Conservation (phyloP, 2,888 invertebrate species). For the Oscheius onirici region DNA sequence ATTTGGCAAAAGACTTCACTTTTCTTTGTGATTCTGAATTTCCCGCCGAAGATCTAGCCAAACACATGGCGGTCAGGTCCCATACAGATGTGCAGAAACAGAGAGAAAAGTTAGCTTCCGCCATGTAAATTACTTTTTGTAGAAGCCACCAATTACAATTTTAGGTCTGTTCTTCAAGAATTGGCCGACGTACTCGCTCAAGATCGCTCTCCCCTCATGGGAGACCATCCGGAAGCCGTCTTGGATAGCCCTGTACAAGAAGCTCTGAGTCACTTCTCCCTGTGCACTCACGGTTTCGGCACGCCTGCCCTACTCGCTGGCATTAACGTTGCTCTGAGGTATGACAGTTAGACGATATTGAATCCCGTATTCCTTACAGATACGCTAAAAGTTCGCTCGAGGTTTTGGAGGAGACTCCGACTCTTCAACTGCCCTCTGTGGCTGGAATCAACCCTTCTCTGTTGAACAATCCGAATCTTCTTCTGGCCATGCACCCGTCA, state of each 20-base stretch:
- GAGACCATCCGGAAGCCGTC: not conserved
- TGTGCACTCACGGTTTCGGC: slow-evolving; percentile 97
- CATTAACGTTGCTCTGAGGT: slow-evolving; percentile 93
- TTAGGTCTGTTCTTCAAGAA: slow-evolving; percentile 90
- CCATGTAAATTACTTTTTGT: slow-evolving; percentile 9
- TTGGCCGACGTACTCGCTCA: slow-evolving; percentile 73
- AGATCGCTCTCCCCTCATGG: slow-evolving; percentile 33
- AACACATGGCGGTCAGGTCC: slow-evolving; percentile 72
- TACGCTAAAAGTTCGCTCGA: slow-evolving; percentile 11
- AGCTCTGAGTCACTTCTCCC: slow-evolving; percentile 79
- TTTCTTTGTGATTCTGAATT: slow-evolving; percentile 99
- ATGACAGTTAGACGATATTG: slow-evolving; percentile 71
- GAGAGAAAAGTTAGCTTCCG: slow-evolving; percentile 5
- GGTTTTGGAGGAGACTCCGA: slow-evolving; percentile 11
- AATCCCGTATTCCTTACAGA: not conserved
- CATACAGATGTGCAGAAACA: slow-evolving; percentile 5
- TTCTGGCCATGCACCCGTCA: slow-evolving; percentile 8
- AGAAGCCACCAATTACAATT: slow-evolving; percentile 25
- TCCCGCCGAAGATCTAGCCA: slow-evolving; percentile 93
- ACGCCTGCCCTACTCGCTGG: slow-evolving; percentile 96
- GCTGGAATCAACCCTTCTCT: not conserved
- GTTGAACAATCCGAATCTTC: slow-evolving; percentile 6
- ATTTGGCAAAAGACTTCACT: slow-evolving; percentile 95
- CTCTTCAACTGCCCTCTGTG: not conserved
- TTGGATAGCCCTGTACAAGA: slow-evolving; percentile 23